These are phyloP conservation scores for Phaonia tiefii DNA, from an alignment of 2,888 invertebrate genomes.

Conservation along the genomic window DNA sequence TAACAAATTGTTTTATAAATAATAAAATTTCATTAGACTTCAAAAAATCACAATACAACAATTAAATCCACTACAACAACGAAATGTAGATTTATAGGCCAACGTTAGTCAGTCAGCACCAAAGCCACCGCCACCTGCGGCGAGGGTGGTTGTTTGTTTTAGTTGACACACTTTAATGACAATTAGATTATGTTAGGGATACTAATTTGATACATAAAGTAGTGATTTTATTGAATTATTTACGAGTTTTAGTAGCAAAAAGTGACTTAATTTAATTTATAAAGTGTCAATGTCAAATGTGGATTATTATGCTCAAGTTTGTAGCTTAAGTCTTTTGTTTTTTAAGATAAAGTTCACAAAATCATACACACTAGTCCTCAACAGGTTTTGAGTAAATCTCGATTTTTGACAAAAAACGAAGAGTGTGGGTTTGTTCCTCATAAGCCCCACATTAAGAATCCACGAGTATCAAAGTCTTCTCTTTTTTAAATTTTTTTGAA, in stretches of 20 bases:
- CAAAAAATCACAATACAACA: constrained; percentile 22
- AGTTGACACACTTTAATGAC: constrained; percentile 32
- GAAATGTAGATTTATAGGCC: constrained; percentile 35
- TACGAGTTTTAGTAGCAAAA: not conserved
- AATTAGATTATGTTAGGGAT: constrained; percentile 22
- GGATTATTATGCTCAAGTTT: not conserved
- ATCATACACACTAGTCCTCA: too few relatives aligned
- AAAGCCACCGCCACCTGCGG: not conserved
- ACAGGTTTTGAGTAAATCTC: too few relatives aligned
- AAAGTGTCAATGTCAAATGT: too few relatives aligned
- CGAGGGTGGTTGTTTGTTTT: not conserved
- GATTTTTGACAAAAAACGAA: too few relatives aligned
- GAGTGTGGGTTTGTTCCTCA: too few relatives aligned
- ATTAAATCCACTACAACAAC: constrained; percentile 41
- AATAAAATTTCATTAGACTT: constrained; percentile 27
- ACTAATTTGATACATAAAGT: constrained; percentile 2
- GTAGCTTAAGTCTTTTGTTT: constrained; percentile 40
- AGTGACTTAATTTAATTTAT: constrained; percentile 7
- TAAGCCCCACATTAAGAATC: too few relatives aligned
- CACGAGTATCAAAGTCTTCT: too few relatives aligned
- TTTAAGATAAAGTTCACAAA: too few relatives aligned
- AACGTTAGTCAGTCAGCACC: constrained; percentile 20
- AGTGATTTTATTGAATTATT: not conserved
- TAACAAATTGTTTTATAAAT: constrained; percentile 4
- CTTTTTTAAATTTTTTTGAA: too few relatives aligned